These are phyloP conservation scores for Dexiosoma caninum DNA, from an alignment of 2,888 invertebrate genomes.

Conservation along the genomic window DNA sequence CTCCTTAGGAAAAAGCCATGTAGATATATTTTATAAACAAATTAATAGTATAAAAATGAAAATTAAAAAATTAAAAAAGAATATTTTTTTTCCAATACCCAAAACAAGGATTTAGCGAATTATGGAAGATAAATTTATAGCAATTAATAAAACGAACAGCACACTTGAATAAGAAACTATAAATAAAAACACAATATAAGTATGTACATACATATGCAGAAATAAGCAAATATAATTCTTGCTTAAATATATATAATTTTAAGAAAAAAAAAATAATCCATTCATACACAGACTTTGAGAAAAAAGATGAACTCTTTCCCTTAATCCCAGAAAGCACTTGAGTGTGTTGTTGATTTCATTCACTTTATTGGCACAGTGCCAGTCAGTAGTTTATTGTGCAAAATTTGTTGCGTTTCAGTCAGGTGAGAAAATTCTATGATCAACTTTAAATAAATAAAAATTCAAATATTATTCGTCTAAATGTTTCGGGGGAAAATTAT, in stretches of 20 bases:
- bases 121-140: too few species aligned
- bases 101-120: too few species aligned
- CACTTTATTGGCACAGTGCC: constrained; percentile 38
- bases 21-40: too few species aligned
- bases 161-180: too few species aligned
- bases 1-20: too few species aligned
- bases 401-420: constrained; percentile 26
- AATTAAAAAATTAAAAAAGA: too few species aligned
- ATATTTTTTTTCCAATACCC: too few species aligned
- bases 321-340: neutral
- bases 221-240: too few species aligned
- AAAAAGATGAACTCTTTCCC: constrained; percentile 8
- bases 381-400: constrained; percentile 16
- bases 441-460: constrained; percentile 46
- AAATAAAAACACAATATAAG: too few species aligned
- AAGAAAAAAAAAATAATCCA: constrained; percentile 12
- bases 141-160: too few species aligned
- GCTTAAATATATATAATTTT: neutral
- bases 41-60: too few species aligned
- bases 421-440: constrained; percentile 63
- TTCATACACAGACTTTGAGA: neutral
- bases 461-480: neutral
- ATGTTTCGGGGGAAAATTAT: neutral
- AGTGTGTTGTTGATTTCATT: neutral
- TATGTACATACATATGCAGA: too few species aligned